phyloP scores from a whole-genome alignment of 92 coral and sea anemone species.

The Montipora capitata region DNA sequence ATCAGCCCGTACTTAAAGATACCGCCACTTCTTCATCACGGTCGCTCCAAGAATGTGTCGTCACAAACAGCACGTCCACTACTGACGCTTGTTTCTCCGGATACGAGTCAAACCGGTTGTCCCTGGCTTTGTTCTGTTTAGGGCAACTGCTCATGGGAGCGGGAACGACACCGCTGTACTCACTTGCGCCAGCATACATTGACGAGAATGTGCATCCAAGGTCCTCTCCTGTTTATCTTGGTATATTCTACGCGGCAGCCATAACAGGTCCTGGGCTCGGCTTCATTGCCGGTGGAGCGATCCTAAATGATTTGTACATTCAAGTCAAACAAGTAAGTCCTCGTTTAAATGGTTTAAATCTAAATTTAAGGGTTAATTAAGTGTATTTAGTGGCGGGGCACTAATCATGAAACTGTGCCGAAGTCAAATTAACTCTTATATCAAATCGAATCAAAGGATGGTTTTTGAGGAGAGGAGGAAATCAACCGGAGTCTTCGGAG shows the following conservation, averaged over 20 bases:
- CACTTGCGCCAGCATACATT: conserved; percentile 94
- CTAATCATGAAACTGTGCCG: no score
- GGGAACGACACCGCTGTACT: conserved; percentile 93
- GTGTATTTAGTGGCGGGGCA: no score
- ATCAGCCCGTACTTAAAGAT: conserved; percentile 61
- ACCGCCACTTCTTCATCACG: conserved; percentile 1
- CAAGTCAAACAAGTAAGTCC: conserved; percentile 83
- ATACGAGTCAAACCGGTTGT: conserved; percentile 78
- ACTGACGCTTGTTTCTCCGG: conserved; percentile 63
- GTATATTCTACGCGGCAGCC: conserved; percentile 79
- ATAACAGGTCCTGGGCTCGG: conserved; percentile 93
- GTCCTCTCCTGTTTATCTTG: conserved; percentile 88
- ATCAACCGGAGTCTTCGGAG: no score
- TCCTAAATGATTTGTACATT: conserved; percentile 75
- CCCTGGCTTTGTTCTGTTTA: conserved; percentile 72
- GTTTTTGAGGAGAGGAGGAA: no score
- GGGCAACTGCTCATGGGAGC: conserved; percentile 96
- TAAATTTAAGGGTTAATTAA: no score
- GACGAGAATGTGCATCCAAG: conserved; percentile 96
- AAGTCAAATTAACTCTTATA: no score
- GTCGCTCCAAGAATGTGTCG: conserved; percentile 55
- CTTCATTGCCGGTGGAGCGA: conserved; percentile 86
- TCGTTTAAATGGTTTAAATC: no score
- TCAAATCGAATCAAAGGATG: no score
- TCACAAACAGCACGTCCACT: conserved; percentile 42